A percentile compares a stretch with the other conserved stretches of the same genome.
phyloP scores from a whole-genome alignment of 1,140 invertebrate genomes.

The Zaprionus africanus region DNA sequence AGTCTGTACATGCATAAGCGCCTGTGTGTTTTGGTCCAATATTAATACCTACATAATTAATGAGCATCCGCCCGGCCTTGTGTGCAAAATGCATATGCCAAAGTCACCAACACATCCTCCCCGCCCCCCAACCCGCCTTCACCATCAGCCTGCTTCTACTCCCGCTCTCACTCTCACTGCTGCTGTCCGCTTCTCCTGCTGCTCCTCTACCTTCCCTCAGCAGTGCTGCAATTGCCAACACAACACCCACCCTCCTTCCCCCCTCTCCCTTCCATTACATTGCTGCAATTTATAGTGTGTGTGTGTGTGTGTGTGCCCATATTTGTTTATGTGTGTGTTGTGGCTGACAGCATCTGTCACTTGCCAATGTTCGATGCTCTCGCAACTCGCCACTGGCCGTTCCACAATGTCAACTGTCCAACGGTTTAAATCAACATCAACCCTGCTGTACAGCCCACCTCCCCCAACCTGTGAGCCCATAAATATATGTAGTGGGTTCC shows the following conservation, averaged over 20 bases:
- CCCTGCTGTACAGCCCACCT: conserved; percentile 6
- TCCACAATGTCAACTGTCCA: conserved; percentile 64
- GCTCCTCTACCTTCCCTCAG: not conserved
- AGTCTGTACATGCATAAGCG: conserved; percentile 32
- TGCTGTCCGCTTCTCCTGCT: not conserved
- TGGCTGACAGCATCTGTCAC: conserved; percentile 81
- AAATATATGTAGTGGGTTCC: not conserved
- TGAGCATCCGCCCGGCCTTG: conserved; percentile 71
- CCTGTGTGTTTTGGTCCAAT: conserved; percentile 53
- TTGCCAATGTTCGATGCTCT: conserved; percentile 63
- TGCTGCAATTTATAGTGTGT: not conserved
- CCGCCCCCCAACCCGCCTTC: not conserved
- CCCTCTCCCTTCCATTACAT: not conserved
- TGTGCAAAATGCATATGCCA: conserved; percentile 74
- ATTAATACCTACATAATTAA: conserved; percentile 69
- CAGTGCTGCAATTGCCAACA: conserved; percentile 37
- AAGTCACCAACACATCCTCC: conserved; percentile 49
- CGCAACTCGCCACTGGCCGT: conserved; percentile 25
- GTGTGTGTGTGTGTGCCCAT: conserved; percentile 23
- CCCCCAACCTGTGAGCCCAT: not conserved
- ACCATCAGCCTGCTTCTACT: not conserved
- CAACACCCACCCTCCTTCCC: not conserved
- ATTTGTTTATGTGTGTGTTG: conserved; percentile 72
- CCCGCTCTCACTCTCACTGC: not conserved
- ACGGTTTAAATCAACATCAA: conserved; percentile 66